These are phyloP conservation scores for Paramuricea clavata DNA, from an alignment of 92 coral and sea anemone species.

Conservation along the genomic window DNA sequence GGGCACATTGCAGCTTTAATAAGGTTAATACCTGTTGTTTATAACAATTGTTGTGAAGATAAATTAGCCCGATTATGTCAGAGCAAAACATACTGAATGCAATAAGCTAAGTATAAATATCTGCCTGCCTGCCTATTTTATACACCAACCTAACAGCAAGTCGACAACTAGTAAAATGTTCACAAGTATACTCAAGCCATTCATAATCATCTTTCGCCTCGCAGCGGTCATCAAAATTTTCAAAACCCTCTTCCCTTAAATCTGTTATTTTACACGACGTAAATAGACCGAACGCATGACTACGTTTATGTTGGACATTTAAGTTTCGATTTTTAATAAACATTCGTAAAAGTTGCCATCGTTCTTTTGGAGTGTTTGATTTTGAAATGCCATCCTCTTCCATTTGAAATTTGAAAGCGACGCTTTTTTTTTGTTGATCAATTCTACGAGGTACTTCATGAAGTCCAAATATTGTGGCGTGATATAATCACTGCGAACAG, in stretches of 20 bases:
- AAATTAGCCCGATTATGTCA: too few species aligned
- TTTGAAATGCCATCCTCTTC: not conserved
- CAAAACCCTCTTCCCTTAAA: not conserved
- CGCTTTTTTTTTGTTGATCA: not conserved
- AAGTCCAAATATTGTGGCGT: not conserved
- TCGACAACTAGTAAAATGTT: not conserved
- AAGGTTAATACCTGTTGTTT: too few species aligned
- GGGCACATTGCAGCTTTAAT: too few species aligned
- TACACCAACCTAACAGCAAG: slow-evolving; percentile 14
- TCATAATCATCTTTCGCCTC: not conserved
- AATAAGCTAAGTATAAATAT: too few species aligned
- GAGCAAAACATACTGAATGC: too few species aligned
- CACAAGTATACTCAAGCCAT: slow-evolving; percentile 5
- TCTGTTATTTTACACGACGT: not conserved
- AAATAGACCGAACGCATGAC: slow-evolving; percentile 21
- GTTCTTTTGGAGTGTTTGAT: not conserved
- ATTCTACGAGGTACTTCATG: not conserved
- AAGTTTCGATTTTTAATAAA: slow-evolving; percentile 16
- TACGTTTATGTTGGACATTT: not conserved
- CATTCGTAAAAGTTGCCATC: slow-evolving; percentile 14
- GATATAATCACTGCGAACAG: too few species aligned
- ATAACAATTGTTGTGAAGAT: too few species aligned
- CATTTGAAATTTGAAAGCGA: too few species aligned
- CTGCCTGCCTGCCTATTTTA: too few species aligned
- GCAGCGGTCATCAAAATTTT: not conserved